Evolutionary conservation across 2,113 vertebrate genomes (phyloP).

Genomic region (Bambusicola thoracicus): DNA sequence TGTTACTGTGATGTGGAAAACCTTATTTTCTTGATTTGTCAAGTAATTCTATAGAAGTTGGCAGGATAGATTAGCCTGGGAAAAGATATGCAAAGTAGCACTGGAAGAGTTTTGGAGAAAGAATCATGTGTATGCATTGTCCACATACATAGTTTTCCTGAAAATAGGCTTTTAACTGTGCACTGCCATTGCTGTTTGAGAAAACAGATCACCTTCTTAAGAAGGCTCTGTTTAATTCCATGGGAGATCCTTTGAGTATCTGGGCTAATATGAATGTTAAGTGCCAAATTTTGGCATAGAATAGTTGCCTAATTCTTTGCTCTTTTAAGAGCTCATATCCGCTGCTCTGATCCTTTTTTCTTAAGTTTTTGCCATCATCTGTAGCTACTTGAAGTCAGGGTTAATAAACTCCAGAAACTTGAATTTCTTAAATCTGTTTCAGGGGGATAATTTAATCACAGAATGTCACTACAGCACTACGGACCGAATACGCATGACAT

Average conservation of each 20-base stretch:
- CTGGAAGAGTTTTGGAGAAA: not conserved
- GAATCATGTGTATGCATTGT: not conserved
- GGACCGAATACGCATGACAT: constrained; percentile 85
- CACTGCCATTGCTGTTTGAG: not conserved
- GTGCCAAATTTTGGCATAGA: not conserved
- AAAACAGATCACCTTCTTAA: not conserved
- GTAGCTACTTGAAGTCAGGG: not conserved
- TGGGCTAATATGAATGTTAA: not conserved
- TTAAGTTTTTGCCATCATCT: not conserved
- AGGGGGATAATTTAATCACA: constrained; percentile 89
- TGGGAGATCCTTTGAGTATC: not conserved
- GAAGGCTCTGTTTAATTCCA: not conserved
- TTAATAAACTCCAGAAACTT: not conserved
- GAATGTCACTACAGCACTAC: constrained; percentile 89
- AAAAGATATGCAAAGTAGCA: not conserved
- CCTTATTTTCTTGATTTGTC: constrained; percentile 35
- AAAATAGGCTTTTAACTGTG: not conserved
- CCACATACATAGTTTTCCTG: not conserved
- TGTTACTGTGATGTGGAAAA: constrained; percentile 41
- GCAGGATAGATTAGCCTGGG: not conserved
- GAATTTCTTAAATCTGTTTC: constrained; percentile 58
- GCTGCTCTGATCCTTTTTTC: not conserved
- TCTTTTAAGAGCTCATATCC: not conserved
- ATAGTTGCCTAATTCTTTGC: not conserved
- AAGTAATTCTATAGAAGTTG: not conserved